Conservation (phyloP, 2,797 vertebrate species). For the Paramormyrops hopkinsi region DNA sequence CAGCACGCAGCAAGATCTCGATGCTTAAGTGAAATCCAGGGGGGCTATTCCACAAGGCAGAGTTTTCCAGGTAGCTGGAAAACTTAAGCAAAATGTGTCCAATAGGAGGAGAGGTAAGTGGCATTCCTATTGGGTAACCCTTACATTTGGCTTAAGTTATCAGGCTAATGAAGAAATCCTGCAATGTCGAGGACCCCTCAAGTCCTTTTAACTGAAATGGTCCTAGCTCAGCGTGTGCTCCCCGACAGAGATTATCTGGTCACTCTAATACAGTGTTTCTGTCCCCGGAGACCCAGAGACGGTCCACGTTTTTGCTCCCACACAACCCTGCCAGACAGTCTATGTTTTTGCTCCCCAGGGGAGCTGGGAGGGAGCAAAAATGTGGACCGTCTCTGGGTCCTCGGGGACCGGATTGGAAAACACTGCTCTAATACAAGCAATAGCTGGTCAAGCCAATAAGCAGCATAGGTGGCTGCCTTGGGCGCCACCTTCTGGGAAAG, state of each 20-base stretch:
- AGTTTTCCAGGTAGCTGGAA: background rate
- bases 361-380: background rate
- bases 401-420: background rate
- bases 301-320: background rate
- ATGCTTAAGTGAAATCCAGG: background rate
- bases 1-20: background rate
- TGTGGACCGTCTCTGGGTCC: background rate
- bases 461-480: background rate
- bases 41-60: background rate
- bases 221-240: background rate
- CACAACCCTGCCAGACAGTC: background rate
- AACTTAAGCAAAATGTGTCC: background rate
- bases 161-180: background rate
- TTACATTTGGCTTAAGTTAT: background rate
- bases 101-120: background rate
- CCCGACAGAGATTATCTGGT: background rate
- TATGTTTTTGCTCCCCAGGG: background rate
- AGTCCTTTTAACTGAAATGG: background rate
- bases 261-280: background rate
- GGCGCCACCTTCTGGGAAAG: background rate
- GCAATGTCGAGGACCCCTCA: background rate
- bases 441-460: background rate
- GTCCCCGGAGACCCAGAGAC: background rate
- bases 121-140: background rate
- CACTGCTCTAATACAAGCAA: background rate